Evolutionary conservation across 1,140 invertebrate genomes (phyloP).

Genomic region (Caenorhabditis briggsae): DNA sequence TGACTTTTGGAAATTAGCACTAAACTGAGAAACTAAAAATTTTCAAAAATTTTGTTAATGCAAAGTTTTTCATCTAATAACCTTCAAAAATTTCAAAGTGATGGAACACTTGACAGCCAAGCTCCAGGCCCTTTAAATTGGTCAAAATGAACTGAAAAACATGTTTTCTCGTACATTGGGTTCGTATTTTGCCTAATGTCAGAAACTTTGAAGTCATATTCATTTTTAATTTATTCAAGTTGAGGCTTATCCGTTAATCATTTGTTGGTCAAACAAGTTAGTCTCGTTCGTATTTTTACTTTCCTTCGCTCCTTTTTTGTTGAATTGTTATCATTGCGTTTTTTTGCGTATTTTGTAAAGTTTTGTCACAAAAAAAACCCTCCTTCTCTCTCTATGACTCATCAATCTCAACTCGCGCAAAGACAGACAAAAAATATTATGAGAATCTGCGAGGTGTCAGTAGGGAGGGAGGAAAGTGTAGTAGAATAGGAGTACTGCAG

Average conservation of each 20-base stretch:
- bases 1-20: too few species aligned
- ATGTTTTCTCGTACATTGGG: too few species aligned
- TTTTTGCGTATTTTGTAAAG: slow-evolving; percentile 20
- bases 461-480: not conserved
- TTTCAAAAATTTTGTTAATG: too few species aligned
- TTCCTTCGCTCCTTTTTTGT: not conserved
- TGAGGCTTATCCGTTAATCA: not conserved
- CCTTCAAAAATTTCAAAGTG: too few species aligned
- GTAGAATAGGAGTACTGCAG: slow-evolving; percentile 34
- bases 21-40: too few species aligned
- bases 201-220: too few species aligned
- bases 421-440: slow-evolving; percentile 27
- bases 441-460: slow-evolving; percentile 4
- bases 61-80: too few species aligned
- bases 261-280: not conserved
- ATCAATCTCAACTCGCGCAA: slow-evolving; percentile 45
- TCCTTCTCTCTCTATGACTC: not conserved
- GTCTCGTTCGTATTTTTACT: not conserved
- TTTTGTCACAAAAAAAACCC: not conserved
- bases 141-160: too few species aligned
- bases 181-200: too few species aligned
- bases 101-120: too few species aligned
- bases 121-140: too few species aligned
- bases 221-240: too few species aligned
- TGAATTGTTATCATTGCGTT: slow-evolving; percentile 2